Evolutionary conservation across 2,797 vertebrate genomes (phyloP).

Genomic region (Phrynocephalus guinanensis): DNA sequence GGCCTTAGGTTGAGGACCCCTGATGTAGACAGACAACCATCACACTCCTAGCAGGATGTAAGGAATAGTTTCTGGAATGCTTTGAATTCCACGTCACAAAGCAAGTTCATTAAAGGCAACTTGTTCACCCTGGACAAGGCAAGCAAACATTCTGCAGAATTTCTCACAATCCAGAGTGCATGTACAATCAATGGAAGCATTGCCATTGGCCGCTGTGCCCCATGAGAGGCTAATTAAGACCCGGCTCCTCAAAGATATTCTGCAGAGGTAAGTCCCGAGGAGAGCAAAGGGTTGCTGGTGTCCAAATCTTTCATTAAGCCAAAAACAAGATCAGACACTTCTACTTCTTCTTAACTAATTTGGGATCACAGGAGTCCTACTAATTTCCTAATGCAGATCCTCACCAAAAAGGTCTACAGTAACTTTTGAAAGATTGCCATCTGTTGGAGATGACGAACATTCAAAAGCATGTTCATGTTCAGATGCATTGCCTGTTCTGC

Average conservation of each 20-base stretch:
- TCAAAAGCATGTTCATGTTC: neutral
- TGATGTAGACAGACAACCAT: neutral
- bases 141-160: neutral
- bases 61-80: neutral
- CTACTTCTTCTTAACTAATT: constrained; percentile 16
- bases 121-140: neutral
- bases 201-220: neutral
- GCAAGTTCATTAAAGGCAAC: neutral
- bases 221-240: constrained; percentile 7
- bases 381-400: neutral
- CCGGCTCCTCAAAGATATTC: neutral
- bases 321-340: constrained; percentile 10
- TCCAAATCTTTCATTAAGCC: constrained; percentile 24
- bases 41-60: neutral
- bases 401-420: neutral
- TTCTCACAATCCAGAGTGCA: neutral
- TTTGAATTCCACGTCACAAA: neutral
- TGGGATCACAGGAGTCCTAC: neutral
- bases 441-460: neutral
- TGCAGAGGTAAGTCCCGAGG: constrained; percentile 5
- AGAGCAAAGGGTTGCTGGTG: neutral
- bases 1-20: no score
- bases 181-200: constrained; percentile 3
- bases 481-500: neutral
- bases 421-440: neutral